A percentile compares a stretch with the other conserved stretches of the same genome.
These are phyloP conservation scores for Parus major DNA, from an alignment of 2,113 vertebrate genomes.

Conservation along the genomic window DNA sequence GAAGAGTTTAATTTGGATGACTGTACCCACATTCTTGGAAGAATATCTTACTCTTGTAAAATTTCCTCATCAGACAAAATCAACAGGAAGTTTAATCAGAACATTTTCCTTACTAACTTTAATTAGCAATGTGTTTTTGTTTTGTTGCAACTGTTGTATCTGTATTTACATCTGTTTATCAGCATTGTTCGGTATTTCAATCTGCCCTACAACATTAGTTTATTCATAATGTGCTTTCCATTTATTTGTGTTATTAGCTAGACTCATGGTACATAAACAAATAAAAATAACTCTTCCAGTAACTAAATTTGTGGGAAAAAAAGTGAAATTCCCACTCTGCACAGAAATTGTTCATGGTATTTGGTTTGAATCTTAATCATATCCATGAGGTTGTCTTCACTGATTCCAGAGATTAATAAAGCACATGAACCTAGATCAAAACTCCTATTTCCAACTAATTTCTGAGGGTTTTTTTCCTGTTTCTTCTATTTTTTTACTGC, in stretches of 20 bases:
- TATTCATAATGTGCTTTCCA: background rate
- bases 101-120: background rate
- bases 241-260: background rate
- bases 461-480: background rate
- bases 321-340: background rate
- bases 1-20: background rate
- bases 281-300: background rate
- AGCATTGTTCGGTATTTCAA: background rate
- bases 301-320: background rate
- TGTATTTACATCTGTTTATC: background rate
- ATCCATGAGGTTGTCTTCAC: fast-evolving
- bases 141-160: background rate
- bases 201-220: background rate
- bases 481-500: fast-evolving
- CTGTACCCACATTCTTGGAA: background rate
- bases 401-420: background rate
- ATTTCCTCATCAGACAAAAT: background rate
- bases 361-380: background rate
- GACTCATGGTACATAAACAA: background rate
- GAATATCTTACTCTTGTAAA: background rate
- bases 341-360: background rate
- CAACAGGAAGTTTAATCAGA: background rate
- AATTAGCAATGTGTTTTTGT: background rate
- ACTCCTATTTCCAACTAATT: background rate
- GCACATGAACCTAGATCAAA: background rate